phyloP scores from a whole-genome alignment of 1,140 invertebrate genomes.

The Ostrea edulis region DNA sequence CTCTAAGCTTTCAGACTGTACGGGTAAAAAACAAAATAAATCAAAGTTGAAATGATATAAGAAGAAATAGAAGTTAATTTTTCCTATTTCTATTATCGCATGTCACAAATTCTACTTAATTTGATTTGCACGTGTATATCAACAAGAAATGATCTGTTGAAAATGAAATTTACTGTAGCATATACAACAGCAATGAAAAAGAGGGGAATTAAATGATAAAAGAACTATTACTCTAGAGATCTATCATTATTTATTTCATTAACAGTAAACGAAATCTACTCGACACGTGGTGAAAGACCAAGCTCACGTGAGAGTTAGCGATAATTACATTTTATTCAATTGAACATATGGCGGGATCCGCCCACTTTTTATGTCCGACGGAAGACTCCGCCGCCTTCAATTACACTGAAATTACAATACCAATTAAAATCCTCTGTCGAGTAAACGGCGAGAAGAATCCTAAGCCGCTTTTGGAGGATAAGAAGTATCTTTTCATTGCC shows the following conservation, averaged over 20 bases:
- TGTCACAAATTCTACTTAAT: neutral
- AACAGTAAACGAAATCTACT: conserved; percentile 6
- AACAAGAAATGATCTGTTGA: neutral
- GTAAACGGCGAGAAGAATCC: neutral
- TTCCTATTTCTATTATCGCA: neutral
- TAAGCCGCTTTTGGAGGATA: neutral
- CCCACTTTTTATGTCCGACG: conserved; percentile 20
- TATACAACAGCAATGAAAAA: neutral
- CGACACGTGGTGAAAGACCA: conserved; percentile 29
- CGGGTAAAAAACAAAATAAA: neutral
- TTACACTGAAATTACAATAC: conserved; percentile 35
- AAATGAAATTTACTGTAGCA: neutral
- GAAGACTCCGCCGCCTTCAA: conserved; percentile 32
- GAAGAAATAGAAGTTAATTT: too few relatives aligned
- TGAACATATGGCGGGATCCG: conserved; percentile 47
- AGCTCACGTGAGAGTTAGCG: conserved; percentile 32
- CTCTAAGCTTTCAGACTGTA: too few relatives aligned
- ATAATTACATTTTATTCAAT: conserved; percentile 49
- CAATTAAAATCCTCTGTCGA: conserved; percentile 28
- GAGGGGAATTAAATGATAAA: neutral
- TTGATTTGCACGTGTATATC: neutral
- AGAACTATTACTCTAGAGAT: neutral
- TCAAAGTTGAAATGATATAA: neutral
- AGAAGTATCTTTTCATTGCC: conserved; percentile 40
- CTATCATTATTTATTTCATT: conserved; percentile 19